phyloP scores from a whole-genome alignment of 1,140 invertebrate species.

The Zaprionus nigranus region DNA sequence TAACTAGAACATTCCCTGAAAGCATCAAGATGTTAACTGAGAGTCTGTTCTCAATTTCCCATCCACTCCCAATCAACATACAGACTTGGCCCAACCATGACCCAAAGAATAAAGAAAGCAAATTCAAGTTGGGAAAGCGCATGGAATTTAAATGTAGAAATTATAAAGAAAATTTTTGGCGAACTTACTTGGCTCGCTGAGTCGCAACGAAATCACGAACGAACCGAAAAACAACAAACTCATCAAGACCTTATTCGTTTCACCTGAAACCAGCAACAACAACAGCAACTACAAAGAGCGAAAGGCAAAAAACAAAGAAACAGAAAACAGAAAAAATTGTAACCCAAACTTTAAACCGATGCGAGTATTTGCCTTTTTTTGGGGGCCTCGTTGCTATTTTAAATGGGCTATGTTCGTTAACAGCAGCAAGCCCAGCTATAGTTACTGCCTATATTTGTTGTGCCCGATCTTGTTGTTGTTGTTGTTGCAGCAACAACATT shows the following conservation, averaged over 20 bases:
- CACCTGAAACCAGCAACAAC: constrained; percentile 25
- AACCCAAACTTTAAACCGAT: constrained; percentile 38
- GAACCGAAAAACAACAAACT: constrained; percentile 24
- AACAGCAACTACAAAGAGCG: constrained; percentile 24
- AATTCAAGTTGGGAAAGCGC: constrained; percentile 55
- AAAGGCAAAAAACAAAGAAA: constrained; percentile 11
- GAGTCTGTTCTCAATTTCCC: constrained; percentile 1
- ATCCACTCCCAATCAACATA: neutral
- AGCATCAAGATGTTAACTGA: constrained; percentile 4
- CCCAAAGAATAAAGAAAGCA: constrained; percentile 52
- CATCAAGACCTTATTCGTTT: constrained; percentile 40
- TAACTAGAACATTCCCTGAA: neutral
- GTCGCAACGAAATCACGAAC: constrained; percentile 10
- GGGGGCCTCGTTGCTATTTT: constrained; percentile 36
- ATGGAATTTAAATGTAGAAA: constrained; percentile 61
- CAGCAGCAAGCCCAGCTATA: constrained; percentile 27
- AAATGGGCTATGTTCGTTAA: constrained; percentile 56
- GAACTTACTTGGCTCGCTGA: constrained; percentile 26
- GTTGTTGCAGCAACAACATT: constrained; percentile 51
- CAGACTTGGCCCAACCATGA: neutral
- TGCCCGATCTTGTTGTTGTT: constrained; percentile 15
- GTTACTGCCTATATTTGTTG: constrained; percentile 24
- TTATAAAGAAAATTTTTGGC: constrained; percentile 11
- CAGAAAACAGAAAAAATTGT: constrained; percentile 35
- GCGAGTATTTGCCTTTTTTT: constrained; percentile 20